Conservation (phyloP, 2,797 vertebrate species). For the Cygnus olor region DNA sequence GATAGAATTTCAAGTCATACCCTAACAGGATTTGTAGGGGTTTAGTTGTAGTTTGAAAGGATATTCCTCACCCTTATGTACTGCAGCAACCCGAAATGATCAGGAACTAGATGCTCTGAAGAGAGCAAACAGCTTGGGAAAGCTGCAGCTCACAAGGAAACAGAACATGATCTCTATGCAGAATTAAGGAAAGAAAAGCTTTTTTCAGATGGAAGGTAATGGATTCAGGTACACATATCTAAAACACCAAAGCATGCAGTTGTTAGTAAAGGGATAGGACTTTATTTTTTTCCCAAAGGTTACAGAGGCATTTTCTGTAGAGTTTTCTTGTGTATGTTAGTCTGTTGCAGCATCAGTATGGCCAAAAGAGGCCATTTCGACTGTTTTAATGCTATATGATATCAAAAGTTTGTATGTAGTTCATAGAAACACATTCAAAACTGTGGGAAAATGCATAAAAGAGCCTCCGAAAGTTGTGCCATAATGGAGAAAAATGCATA, state of each 20-base stretch:
- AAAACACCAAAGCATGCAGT: background rate
- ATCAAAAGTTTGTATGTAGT: background rate
- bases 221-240: background rate
- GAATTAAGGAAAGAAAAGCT: background rate
- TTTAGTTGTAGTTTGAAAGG: background rate
- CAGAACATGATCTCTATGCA: background rate
- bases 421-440: background rate
- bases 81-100: background rate
- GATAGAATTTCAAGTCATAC: background rate
- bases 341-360: background rate
- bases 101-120: background rate
- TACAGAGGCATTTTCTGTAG: background rate
- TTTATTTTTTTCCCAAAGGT: background rate
- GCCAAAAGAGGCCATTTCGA: background rate
- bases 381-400: background rate
- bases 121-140: background rate
- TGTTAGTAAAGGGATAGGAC: background rate
- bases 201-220: background rate
- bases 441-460: background rate
- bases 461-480: background rate
- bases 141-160: background rate
- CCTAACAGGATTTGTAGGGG: fast-evolving
- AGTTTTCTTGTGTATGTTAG: background rate
- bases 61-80: background rate
- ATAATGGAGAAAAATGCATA: background rate